These are phyloP conservation scores for Melanotaenia nigrans DNA, from an alignment of 2,797 vertebrate species.

Conservation along the genomic window DNA sequence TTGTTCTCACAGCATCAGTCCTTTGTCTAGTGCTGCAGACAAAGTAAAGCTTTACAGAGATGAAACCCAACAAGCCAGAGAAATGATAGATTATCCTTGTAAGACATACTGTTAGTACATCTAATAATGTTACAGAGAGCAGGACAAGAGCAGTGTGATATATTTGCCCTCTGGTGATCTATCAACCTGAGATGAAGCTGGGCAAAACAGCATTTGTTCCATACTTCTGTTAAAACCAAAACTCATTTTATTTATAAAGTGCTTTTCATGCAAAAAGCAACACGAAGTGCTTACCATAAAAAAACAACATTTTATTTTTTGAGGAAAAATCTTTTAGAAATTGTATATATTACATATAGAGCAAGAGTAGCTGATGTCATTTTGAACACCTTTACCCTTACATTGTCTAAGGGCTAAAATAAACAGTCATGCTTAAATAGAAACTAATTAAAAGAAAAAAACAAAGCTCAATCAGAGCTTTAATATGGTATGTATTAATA, in stretches of 20 bases:
- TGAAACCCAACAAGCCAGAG: slow-evolving; percentile 68
- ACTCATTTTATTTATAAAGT: too few species aligned
- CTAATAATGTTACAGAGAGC: slow-evolving; percentile 34
- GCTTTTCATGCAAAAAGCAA: too few species aligned
- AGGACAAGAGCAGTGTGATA: slow-evolving; percentile 42
- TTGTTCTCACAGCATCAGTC: slow-evolving; percentile 56
- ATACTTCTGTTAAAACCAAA: not conserved
- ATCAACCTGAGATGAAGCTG: slow-evolving; percentile 22
- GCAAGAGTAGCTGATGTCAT: not conserved
- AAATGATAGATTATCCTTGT: slow-evolving; percentile 46
- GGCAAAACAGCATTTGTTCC: slow-evolving; percentile 8
- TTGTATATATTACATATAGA: not conserved
- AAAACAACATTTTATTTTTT: too few species aligned
- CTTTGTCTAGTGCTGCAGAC: slow-evolving; percentile 59
- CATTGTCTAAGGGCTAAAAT: not conserved
- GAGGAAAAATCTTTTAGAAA: not conserved
- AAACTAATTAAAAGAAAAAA: not conserved
- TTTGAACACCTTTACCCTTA: not conserved
- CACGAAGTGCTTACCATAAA: too few species aligned
- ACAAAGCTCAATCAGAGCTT: not conserved
- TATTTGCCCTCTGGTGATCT: slow-evolving; percentile 2
- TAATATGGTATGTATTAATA: not conserved
- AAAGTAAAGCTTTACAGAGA: slow-evolving; percentile 54
- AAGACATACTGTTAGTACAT: slow-evolving; percentile 57
- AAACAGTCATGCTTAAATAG: not conserved